Conservation (phyloP, 2,888 invertebrate genomes). For the Diarsia mendica region DNA sequence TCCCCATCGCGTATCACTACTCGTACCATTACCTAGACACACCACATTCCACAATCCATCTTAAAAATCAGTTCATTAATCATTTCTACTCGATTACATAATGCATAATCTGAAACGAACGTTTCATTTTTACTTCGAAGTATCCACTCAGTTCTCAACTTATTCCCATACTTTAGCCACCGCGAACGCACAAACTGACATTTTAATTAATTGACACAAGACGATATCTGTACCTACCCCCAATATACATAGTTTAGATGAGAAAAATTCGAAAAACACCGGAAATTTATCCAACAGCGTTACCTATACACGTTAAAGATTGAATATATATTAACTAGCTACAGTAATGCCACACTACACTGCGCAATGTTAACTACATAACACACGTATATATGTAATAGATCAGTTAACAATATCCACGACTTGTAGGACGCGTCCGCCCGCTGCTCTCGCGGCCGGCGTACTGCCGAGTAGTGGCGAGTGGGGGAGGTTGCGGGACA, state of each 20-base stretch:
- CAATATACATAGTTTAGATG: constrained; percentile 83
- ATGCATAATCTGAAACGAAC: constrained; percentile 45
- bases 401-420: constrained; percentile 80
- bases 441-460: constrained; percentile 28
- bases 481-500: neutral
- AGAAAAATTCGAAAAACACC: constrained; percentile 80
- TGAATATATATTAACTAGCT: constrained; percentile 87
- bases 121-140: constrained; percentile 43
- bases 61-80: constrained; percentile 47
- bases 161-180: constrained; percentile 52
- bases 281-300: constrained; percentile 76
- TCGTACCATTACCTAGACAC: constrained; percentile 25
- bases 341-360: constrained; percentile 81
- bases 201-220: constrained; percentile 86
- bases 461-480: neutral
- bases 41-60: constrained; percentile 21
- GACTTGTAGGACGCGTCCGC: constrained; percentile 62
- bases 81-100: constrained; percentile 50
- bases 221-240: constrained; percentile 87
- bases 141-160: constrained; percentile 41
- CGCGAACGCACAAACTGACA: constrained; percentile 67
- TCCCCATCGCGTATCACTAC: constrained; percentile 36
- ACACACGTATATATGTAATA: constrained; percentile 82
- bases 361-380: constrained; percentile 86
- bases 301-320: constrained; percentile 85